Evolutionary conservation across 35 echinoderm and acorn worm genomes (phyloP), one percentile per base, ranked within the genome.

Genomic region (Ophiothrix spiculata): DNA sequence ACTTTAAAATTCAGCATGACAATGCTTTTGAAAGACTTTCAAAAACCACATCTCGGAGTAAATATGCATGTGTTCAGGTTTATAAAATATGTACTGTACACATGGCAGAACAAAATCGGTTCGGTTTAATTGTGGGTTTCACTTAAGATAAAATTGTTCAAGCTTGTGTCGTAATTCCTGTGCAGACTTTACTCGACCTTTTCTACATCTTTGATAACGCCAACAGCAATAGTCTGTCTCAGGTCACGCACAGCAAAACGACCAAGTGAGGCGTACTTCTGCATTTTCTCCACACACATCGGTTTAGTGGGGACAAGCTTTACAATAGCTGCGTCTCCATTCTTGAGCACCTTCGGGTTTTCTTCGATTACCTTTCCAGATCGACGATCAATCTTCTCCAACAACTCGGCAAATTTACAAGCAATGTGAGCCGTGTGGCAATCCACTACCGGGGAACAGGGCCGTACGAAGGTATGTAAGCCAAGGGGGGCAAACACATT

Each of bases 381-480:
- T 83, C 94, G 94, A 32, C 94, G 87, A 35, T 97, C 94, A 35
- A 81, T 78, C 87, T 97, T 97, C 85, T 97, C 90, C 39, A 54
- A 75, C 39, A 97, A 69, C 23, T 87, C 90, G 6, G 40, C 41
- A 64, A 97, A 97, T 75, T 97, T 97, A 80, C 94, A 97, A 23
- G 90, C 94, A 64, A 97, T 93, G 91, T 97, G 94, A 75, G 94
- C 94, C 29, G 94, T 97, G 77, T 97, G 94, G 84, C 94, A 97
- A 87, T 97, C 94, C 87, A 97, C 40, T 16, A 97, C 94, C 38
- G 94, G 94, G 74, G n/a, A n/a, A n/a, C n/a, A n/a, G n/a, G n/a
- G n/a, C n/a, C n/a, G n/a, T n/a, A n/a, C n/a, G n/a, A n/a, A n/a
- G n/a, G n/a, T n/a, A n/a, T n/a, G n/a, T n/a, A n/a, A n/a, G n/a